These are phyloP conservation scores for Sminthopsis crassicaudata DNA, from an alignment of 2,113 vertebrate genomes.

Conservation along the genomic window DNA sequence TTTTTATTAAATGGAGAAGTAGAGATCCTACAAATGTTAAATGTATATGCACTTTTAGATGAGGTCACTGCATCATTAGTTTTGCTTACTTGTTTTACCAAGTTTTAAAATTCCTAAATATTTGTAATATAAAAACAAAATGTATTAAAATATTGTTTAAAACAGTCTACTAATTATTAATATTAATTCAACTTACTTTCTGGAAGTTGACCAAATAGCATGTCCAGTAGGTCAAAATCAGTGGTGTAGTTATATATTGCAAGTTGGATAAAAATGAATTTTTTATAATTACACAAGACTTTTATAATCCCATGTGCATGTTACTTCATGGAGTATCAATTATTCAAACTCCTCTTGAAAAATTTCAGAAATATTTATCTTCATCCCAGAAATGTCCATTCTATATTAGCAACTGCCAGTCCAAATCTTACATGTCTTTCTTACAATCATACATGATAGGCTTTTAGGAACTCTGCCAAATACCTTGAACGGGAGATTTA, in stretches of 20 bases:
- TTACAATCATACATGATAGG: slow-evolving; percentile 16
- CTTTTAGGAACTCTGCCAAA: slow-evolving; percentile 2
- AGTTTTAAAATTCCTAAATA: neutral
- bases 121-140: neutral
- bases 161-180: neutral
- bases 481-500: neutral
- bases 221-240: neutral
- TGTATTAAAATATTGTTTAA: neutral
- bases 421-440: slow-evolving; percentile 28
- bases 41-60: neutral
- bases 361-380: slow-evolving; percentile 55
- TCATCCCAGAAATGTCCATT: slow-evolving; percentile 46
- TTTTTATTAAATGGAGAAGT: neutral
- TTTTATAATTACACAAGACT: slow-evolving; percentile 7
- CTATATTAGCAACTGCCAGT: slow-evolving; percentile 12
- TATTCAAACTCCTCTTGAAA: slow-evolving; percentile 63
- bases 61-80: neutral
- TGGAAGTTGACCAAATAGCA: neutral
- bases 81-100: neutral
- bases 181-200: neutral
- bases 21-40: neutral
- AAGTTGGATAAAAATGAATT: slow-evolving; percentile 43
- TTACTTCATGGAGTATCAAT: slow-evolving; percentile 63
- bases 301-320: neutral
- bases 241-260: neutral